Evolutionary conservation across 64 coral and sea anemone genomes (phyloP), one percentile per base, ranked within the genome.

Genomic region (Stichodactyla helianthus): DNA sequence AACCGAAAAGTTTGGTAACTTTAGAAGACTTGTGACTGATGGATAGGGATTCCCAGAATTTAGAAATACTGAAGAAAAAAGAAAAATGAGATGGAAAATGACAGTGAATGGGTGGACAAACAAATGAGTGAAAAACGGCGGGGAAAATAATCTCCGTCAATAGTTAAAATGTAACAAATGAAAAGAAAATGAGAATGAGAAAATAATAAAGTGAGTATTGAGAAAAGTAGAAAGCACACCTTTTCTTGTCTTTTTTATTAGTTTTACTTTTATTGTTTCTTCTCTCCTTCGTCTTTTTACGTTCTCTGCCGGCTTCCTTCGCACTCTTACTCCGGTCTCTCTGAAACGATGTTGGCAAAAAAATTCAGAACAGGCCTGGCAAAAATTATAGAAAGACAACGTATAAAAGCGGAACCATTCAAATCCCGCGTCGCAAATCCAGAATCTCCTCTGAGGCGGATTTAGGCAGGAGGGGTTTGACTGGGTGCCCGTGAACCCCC

Each of bases 11-110:
- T 35, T 96, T 96, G 5, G 90, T 90, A 18, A 96, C 67, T 80
- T 96, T 96, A 12, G 77, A 82, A 20, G 91, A 93, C 25, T 85
- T 58, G 51, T 85, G 74, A 52, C 84, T 68, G 23, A 93, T 67
- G 23, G 91, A 93, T 5, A 96, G 86, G 2, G 91, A 93, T 35
- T 96, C 94, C 94, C 91, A 54, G 25, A 96, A 76, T 79, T 93
- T 96, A 27, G 90, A 82, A 10, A 91, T 59, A 10, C 90, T 91
- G 79, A 52, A 84, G 28, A 31, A 13, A 31, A 84, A 23, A 55
- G 61, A 10, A 59, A 53, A 26, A 52, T 13, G 35, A 54, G 23
- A 51, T 82, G 35, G 79, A 51, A 53, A 10, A 16, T 81, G 78
- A 81, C 52, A 6, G 78, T 16, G 35, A 81, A 51, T 23, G 22